These are phyloP conservation scores for Drosophila malerkotliana DNA, from an alignment of 1,140 invertebrate genomes.

Conservation along the genomic window DNA sequence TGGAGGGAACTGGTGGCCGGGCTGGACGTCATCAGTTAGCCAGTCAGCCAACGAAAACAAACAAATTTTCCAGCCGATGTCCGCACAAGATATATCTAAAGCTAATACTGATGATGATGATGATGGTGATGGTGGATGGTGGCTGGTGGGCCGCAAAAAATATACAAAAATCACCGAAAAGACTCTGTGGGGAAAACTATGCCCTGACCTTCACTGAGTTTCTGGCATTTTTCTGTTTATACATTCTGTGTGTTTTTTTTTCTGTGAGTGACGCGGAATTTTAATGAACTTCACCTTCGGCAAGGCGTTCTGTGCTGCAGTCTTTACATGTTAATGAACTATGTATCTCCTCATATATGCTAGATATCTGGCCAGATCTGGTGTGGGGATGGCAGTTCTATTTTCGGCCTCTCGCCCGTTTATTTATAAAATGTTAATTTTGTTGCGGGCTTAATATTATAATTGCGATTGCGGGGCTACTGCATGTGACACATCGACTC, in stretches of 20 bases:
- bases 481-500: conserved; percentile 75
- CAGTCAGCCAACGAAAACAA: conserved; percentile 62
- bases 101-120: conserved; percentile 23
- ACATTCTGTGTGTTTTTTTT: conserved; percentile 4
- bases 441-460: conserved; percentile 45
- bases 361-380: not conserved
- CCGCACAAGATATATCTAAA: conserved; percentile 22
- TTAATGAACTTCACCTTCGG: conserved; percentile 77
- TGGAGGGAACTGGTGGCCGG: not conserved
- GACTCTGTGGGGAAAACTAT: conserved; percentile 27
- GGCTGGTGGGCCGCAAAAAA: conserved; percentile 4
- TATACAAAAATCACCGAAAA: conserved; percentile 3
- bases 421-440: conserved; percentile 51
- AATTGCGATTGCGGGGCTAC: conserved; percentile 12
- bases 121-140: conserved; percentile 22
- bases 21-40: conserved; percentile 53
- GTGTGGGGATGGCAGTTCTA: conserved; percentile 14
- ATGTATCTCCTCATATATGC: not conserved
- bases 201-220: conserved; percentile 60
- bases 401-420: conserved; percentile 20
- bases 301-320: conserved; percentile 48
- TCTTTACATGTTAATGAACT: conserved; percentile 79
- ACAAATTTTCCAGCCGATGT: conserved; percentile 60
- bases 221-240: conserved; percentile 24
- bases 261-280: conserved; percentile 73